These are phyloP conservation scores for Crypturellus tataupa DNA, from an alignment of 2,797 vertebrate genomes.

Conservation along the genomic window DNA sequence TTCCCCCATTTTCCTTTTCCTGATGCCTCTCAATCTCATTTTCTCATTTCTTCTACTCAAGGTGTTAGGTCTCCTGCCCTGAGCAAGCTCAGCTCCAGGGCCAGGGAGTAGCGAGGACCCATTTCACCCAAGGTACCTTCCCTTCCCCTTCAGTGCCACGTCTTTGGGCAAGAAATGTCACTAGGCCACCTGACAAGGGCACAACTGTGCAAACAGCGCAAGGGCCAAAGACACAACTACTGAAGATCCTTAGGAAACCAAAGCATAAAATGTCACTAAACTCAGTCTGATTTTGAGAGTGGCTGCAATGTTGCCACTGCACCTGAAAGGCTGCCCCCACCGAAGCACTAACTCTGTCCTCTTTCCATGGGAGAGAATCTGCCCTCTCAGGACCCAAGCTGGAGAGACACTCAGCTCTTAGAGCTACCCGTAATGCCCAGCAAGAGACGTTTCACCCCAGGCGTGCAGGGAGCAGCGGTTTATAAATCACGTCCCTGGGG, in stretches of 20 bases:
- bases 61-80: neutral
- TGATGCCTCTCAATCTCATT: neutral
- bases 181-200: neutral
- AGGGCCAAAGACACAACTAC: neutral
- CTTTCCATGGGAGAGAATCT: neutral
- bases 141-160: neutral
- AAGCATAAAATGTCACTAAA: neutral
- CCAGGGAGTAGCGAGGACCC: neutral
- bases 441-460: neutral
- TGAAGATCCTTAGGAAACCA: neutral
- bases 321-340: neutral
- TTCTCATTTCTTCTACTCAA: fast-evolving
- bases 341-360: fast-evolving
- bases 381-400: neutral
- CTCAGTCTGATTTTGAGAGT: neutral
- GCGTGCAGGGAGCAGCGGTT: neutral
- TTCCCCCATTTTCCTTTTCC: neutral
- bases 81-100: neutral
- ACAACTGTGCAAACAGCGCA: neutral
- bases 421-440: neutral
- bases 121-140: too few relatives aligned
- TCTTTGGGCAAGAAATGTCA: neutral
- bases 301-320: neutral
- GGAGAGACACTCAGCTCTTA: neutral
- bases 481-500: neutral